Base-by-base conservation (phyloP, 2,888 invertebrate genomes). In the Petrolisthes cinctipes region DNA sequence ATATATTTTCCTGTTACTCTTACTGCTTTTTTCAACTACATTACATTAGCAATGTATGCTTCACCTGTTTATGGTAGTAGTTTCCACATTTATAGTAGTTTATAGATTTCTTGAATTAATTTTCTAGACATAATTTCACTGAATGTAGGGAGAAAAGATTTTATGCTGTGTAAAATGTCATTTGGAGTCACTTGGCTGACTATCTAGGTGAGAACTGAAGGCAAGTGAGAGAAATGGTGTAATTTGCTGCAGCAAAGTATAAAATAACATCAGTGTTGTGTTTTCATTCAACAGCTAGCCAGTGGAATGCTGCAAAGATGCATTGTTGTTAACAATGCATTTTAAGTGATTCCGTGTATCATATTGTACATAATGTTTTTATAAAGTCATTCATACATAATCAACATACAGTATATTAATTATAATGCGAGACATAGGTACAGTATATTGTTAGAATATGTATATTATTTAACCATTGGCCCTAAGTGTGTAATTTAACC, bases 311-410 rank as follows among this genome's bases (percentile, higher is more conserved):
- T 37, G 37, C 37, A 37, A 37, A 37, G 37, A 37, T 37, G 37
- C 37, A 37, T 37, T 37, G 37, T 37, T 37, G 14, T 7, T 17
- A 83, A 37, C 83, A 61, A 53, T 80, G 61, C 83, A 71, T 80
- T 53, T 61, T 56, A 57, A 81, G 66, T n/a, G 76, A 76, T 86
- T 86, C 82, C 84, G 51, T 87, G 87, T 87, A 87, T 57, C n/a
- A 87, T 84, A 83, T 61, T 87, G 87, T 87, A 87, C 23, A 87
- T 87, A 87, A 9, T 86, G 79, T 86, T 86, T 86, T 87, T 84
- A 80, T 87, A 83, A 87, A 82, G 37, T 83, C 57, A 75, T 57
- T 82, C 83, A 83, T 83, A 76, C 83, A 83, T 83, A 82, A 20
- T 73, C 23, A 54, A 54, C 53, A 9, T 57, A 85, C 68, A 61